These are phyloP conservation scores for Coreius guichenoti DNA, from an alignment of 2,797 vertebrate species.

Conservation along the genomic window DNA sequence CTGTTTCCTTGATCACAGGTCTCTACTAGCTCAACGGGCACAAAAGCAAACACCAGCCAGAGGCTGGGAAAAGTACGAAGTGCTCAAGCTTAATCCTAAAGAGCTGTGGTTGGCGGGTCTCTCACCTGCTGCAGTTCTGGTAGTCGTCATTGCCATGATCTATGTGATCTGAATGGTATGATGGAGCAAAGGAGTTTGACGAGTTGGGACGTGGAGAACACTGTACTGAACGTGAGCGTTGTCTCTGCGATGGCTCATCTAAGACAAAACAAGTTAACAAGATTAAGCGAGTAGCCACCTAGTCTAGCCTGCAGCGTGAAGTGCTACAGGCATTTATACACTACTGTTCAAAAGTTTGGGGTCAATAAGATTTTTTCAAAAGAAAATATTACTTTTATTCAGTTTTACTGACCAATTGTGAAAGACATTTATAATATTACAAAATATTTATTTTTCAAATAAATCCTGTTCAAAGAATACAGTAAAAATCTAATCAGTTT, in stretches of 20 bases:
- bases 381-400: background rate
- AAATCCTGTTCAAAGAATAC: background rate
- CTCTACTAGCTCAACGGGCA: slow-evolving; percentile 68
- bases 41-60: slow-evolving; percentile 45
- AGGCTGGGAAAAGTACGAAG: background rate
- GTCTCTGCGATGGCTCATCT: slow-evolving; percentile 80
- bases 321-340: background rate
- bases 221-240: slow-evolving; percentile 86
- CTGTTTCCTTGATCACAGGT: slow-evolving; percentile 72
- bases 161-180: slow-evolving; percentile 69
- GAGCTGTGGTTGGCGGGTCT: background rate
- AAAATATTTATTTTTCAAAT: background rate
- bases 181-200: slow-evolving; percentile 80
- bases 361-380: background rate
- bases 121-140: slow-evolving; percentile 72
- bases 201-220: slow-evolving; percentile 89
- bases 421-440: background rate
- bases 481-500: background rate
- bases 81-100: background rate
- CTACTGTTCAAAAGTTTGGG: background rate
- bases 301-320: background rate
- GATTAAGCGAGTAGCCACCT: slow-evolving; percentile 9
- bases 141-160: slow-evolving; percentile 69
- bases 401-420: background rate
- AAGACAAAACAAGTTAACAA: slow-evolving; percentile 11